phyloP scores from a whole-genome alignment of 2,888 invertebrate genomes.

The Auanema freiburgensis region DNA sequence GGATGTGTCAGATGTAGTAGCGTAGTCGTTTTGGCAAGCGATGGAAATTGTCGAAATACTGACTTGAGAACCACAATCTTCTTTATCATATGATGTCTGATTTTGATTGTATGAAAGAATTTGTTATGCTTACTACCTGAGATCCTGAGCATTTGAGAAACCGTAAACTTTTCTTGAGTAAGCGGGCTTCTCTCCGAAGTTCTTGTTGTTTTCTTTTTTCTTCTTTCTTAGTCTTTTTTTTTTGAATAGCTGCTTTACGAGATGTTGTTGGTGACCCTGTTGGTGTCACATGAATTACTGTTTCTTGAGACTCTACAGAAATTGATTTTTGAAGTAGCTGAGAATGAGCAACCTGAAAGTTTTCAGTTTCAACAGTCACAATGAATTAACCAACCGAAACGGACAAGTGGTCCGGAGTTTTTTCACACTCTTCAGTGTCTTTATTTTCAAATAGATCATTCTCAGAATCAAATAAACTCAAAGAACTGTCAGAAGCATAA shows the following conservation, averaged over 20 bases:
- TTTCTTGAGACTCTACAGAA: constrained; percentile 38
- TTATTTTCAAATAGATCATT: constrained; percentile 21
- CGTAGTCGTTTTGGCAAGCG: neutral
- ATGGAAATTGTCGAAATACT: neutral
- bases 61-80: constrained; percentile 3
- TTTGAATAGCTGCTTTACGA: constrained; percentile 5
- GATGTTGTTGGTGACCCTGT: constrained; percentile 11
- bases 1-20: constrained; percentile 7
- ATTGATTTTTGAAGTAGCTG: constrained; percentile 28
- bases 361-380: neutral
- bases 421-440: constrained; percentile 7
- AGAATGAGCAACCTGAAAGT: constrained; percentile 5
- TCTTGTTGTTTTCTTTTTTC: constrained; percentile 18
- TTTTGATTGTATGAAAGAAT: neutral
- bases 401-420: neutral
- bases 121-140: constrained; percentile 18
- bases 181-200: constrained; percentile 18
- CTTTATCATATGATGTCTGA: constrained; percentile 7
- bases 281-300: constrained; percentile 31
- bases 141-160: constrained; percentile 40
- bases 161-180: constrained; percentile 25
- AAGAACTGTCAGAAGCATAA: constrained; percentile 3
- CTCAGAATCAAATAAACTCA: constrained; percentile 17
- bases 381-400: neutral
- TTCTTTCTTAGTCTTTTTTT: constrained; percentile 10